Conservation (phyloP, 1,140 invertebrate species). For the Nomia melanderi region DNA sequence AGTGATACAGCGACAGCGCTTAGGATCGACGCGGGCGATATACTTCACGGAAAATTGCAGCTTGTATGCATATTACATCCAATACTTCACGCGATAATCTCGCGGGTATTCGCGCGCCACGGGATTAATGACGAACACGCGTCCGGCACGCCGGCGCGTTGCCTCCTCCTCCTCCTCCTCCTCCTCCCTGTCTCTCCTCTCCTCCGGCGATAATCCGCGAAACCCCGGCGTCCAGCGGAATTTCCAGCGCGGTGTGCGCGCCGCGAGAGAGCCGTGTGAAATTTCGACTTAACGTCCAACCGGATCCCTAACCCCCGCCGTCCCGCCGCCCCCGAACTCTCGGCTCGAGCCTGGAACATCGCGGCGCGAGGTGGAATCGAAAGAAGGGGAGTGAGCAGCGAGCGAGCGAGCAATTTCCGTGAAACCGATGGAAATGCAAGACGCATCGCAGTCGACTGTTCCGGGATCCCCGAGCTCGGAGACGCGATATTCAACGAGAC, state of each 20-base stretch:
- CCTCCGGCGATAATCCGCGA: slow-evolving; percentile 2
- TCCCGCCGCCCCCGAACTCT: background rate
- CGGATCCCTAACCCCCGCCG: background rate
- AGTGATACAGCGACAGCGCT: slow-evolving; percentile 42
- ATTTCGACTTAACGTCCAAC: slow-evolving; percentile 1
- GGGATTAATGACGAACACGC: slow-evolving; percentile 36
- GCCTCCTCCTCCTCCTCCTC: no score
- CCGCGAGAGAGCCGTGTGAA: background rate
- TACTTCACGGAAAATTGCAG: slow-evolving; percentile 37
- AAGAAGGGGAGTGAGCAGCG: no score
- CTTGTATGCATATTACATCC: slow-evolving; percentile 32
- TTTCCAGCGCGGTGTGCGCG: background rate
- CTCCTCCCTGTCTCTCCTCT: no score
- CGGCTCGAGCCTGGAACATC: no score
- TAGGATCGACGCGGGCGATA: slow-evolving; percentile 30
- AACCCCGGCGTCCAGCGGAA: background rate
- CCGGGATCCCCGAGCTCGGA: background rate
- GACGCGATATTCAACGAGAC: slow-evolving; percentile 22
- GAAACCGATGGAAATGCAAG: background rate
- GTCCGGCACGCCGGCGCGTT: background rate
- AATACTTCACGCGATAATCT: slow-evolving; percentile 34
- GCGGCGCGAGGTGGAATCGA: no score
- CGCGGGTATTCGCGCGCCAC: background rate
- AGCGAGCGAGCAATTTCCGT: background rate
- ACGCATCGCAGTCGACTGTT: background rate